phyloP scores from a whole-genome alignment of 2,888 invertebrate species.

The Tryphoninae sp. region DNA sequence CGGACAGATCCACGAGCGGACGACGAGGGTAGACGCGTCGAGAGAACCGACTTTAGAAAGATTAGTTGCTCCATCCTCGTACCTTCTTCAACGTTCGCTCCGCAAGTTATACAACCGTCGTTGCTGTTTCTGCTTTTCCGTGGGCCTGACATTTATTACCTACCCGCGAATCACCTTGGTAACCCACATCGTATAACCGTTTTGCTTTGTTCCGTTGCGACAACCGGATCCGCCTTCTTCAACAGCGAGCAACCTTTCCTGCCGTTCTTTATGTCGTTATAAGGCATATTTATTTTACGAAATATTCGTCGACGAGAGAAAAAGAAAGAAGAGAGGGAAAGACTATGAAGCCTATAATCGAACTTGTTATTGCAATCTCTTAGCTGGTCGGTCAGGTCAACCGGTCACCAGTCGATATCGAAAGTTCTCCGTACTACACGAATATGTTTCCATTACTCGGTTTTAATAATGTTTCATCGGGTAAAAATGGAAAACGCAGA shows the following conservation, averaged over 20 bases:
- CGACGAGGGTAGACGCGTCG: constrained; percentile 56
- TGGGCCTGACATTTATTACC: constrained; percentile 61
- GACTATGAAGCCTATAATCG: too few relatives aligned
- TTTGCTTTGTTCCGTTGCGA: constrained; percentile 40
- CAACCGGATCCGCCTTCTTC: background rate
- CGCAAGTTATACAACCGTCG: background rate
- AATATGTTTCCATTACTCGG: too few relatives aligned
- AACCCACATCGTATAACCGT: constrained; percentile 26
- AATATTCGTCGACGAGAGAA: background rate
- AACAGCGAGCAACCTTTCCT: too few relatives aligned
- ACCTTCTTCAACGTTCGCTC: constrained; percentile 52
- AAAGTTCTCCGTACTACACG: too few relatives aligned
- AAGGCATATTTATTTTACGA: background rate
- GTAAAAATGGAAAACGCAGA: too few relatives aligned
- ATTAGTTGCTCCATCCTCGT: constrained; percentile 43
- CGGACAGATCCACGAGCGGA: constrained; percentile 29
- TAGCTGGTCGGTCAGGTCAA: too few relatives aligned
- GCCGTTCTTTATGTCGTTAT: background rate
- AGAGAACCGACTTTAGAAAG: constrained; percentile 56
- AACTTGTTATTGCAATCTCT: too few relatives aligned
- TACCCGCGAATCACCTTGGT: constrained; percentile 24
- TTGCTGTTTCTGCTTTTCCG: constrained; percentile 50
- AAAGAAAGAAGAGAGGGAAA: too few relatives aligned
- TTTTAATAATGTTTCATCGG: too few relatives aligned
- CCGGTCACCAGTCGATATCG: too few relatives aligned